Conservation (phyloP, 2,888 invertebrate genomes). For the Herminia tarsipennalis region DNA sequence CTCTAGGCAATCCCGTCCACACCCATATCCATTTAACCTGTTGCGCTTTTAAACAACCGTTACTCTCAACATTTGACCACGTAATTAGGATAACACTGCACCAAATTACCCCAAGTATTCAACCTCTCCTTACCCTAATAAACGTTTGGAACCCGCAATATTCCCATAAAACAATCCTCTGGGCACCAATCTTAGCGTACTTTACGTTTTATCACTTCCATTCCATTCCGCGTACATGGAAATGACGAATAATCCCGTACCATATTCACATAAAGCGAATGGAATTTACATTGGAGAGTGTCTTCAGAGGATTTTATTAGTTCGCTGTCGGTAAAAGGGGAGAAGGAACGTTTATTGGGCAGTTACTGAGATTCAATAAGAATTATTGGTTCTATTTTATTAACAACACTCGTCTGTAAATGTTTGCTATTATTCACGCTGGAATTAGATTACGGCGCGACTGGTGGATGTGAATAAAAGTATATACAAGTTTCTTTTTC, state of each 20-base stretch:
- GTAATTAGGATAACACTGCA: too few species aligned
- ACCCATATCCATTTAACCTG: too few species aligned
- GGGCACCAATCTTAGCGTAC: constrained; percentile 13
- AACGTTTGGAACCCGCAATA: constrained; percentile 8
- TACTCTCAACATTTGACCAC: too few species aligned
- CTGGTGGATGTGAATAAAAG: neutral
- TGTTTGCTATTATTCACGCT: constrained; percentile 6
- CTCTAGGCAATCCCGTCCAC: too few species aligned
- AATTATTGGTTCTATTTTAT: constrained; percentile 58
- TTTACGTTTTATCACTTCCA: constrained; percentile 21
- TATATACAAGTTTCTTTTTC: too few species aligned
- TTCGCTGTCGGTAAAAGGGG: constrained; percentile 54
- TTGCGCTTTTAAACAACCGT: too few species aligned
- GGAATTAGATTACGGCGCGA: constrained; percentile 10
- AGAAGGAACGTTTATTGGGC: constrained; percentile 63
- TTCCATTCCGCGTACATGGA: constrained; percentile 21
- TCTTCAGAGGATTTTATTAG: constrained; percentile 55
- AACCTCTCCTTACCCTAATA: constrained; percentile 6
- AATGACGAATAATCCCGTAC: constrained; percentile 46
- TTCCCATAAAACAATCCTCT: constrained; percentile 12
- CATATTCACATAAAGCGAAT: constrained; percentile 39
- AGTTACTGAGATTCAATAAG: constrained; percentile 70
- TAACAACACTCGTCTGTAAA: constrained; percentile 20
- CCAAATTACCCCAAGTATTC: neutral
- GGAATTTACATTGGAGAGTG: constrained; percentile 57